Conservation (phyloP, 1,140 invertebrate genomes). For the Drosophila micromelanica region DNA sequence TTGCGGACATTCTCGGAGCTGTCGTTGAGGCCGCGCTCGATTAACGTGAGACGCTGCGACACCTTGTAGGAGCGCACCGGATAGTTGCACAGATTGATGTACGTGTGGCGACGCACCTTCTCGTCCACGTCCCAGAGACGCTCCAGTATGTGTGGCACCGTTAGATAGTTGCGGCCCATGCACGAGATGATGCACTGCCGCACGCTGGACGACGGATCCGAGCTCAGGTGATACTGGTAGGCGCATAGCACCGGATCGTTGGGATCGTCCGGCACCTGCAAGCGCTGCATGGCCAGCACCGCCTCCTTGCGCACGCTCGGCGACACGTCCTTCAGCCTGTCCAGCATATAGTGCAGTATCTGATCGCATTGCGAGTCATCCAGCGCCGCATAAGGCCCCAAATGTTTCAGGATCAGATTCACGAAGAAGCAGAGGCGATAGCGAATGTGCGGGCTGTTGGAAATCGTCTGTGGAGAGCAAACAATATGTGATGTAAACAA, state of each 20-base stretch:
- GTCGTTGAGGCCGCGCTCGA: slow-evolving; percentile 89
- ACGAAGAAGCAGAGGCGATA: slow-evolving; percentile 91
- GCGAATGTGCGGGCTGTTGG: slow-evolving; percentile 85
- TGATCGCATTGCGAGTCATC: slow-evolving; percentile 91
- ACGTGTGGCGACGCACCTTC: slow-evolving; percentile 90
- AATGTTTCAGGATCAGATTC: slow-evolving; percentile 89
- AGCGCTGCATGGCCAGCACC: slow-evolving; percentile 90
- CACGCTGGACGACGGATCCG: slow-evolving; percentile 91
- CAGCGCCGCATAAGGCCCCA: slow-evolving; percentile 91
- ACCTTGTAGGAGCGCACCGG: slow-evolving; percentile 89
- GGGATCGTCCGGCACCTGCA: slow-evolving; percentile 91
- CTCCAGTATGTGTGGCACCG: slow-evolving; percentile 88
- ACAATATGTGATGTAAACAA: slow-evolving; percentile 10
- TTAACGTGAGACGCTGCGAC: slow-evolving; percentile 87
- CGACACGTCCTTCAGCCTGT: slow-evolving; percentile 86
- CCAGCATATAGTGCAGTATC: slow-evolving; percentile 89
- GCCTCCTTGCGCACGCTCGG: slow-evolving; percentile 91
- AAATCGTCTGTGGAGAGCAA: slow-evolving; percentile 57
- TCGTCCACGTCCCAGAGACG: slow-evolving; percentile 91
- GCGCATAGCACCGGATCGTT: slow-evolving; percentile 91
- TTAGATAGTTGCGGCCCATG: slow-evolving; percentile 88
- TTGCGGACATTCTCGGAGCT: slow-evolving; percentile 85
- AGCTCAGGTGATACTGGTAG: slow-evolving; percentile 90
- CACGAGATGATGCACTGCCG: slow-evolving; percentile 88
- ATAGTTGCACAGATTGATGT: slow-evolving; percentile 89